Base-by-base conservation (phyloP, 2,888 invertebrate species). In the Volucella inanis region DNA sequence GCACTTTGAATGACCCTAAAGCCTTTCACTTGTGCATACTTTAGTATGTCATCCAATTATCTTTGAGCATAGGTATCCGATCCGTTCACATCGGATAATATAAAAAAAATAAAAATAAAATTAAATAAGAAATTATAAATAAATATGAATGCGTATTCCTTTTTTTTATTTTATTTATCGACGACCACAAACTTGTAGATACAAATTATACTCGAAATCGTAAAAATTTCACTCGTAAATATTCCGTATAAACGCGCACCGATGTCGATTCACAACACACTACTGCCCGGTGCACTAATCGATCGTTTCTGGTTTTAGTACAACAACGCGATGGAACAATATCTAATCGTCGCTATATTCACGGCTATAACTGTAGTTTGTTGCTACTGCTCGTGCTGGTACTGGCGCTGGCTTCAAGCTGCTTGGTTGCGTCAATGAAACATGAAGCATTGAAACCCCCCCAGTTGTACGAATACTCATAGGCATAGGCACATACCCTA, bases 271-370 rank as follows among this genome's bases (percentile, higher is more conserved):
- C 71, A 41, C 80, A 43, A 62, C 68, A 80, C 79, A 80, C 75
- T 67, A 74, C 72, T 78, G 67, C 71, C 71, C 64, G 76, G 80
- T 72, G 49, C 61, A 76, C 81, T 77, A 81, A 81, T 85, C 85
- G 85, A 85, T 81, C 76, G 85, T 72, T 81, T 85, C 81, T 81
- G 76, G 76, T 61, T 81, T 76, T 76, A 31, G 67, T 72, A 71
- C 80, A 67, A 49, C 67, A 54, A 67, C 41, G 76, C 81, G 81
- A 76, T 85, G 62, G 81, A 85, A 85, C 59, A 72, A 59, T 72
- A 79, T 81, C 81, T 85, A 81, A 85, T 85, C 76, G 75, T 77
- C 67, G 54, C 71, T 47, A 64, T 68, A 85, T 70, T 71, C 76
- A 77, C 67, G 71, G 61, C 67, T 68, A 65, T 82, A 54, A 49